These are phyloP conservation scores for Lepilemur ruficaudatus DNA, from an alignment of 2,797 vertebrate genomes.

Conservation along the genomic window DNA sequence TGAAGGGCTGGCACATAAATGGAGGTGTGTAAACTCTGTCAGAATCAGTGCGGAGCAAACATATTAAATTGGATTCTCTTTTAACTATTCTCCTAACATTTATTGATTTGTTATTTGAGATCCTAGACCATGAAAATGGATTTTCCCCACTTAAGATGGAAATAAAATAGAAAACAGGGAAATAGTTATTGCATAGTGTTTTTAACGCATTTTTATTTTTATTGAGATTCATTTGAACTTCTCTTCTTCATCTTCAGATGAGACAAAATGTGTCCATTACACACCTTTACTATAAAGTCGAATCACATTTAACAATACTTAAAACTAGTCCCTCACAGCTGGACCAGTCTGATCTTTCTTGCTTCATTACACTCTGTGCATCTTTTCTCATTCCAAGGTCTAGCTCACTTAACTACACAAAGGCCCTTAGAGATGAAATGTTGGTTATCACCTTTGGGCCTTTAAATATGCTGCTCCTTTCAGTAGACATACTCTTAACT, in stretches of 20 bases:
- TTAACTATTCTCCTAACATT: neutral
- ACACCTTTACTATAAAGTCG: neutral
- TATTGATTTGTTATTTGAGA: neutral
- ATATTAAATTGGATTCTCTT: neutral
- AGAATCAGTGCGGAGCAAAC: neutral
- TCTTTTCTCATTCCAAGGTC: too few relatives aligned
- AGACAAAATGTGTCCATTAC: neutral
- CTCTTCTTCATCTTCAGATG: neutral
- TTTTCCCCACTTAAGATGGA: neutral
- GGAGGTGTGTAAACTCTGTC: neutral
- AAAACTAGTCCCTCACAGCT: neutral
- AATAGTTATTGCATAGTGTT: neutral
- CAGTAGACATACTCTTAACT: neutral
- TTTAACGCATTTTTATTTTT: neutral
- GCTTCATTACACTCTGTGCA: accelerated
- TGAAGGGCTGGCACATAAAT: neutral
- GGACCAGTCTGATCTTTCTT: neutral
- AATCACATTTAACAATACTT: neutral
- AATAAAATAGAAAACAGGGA: neutral
- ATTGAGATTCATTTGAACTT: neutral
- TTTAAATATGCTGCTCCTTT: neutral
- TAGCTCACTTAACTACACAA: neutral
- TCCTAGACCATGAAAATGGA: neutral
- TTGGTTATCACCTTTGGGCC: neutral
- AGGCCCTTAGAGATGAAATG: neutral